These are phyloP conservation scores for Caerostris extrusa DNA, from an alignment of 1,140 invertebrate genomes.

Conservation along the genomic window DNA sequence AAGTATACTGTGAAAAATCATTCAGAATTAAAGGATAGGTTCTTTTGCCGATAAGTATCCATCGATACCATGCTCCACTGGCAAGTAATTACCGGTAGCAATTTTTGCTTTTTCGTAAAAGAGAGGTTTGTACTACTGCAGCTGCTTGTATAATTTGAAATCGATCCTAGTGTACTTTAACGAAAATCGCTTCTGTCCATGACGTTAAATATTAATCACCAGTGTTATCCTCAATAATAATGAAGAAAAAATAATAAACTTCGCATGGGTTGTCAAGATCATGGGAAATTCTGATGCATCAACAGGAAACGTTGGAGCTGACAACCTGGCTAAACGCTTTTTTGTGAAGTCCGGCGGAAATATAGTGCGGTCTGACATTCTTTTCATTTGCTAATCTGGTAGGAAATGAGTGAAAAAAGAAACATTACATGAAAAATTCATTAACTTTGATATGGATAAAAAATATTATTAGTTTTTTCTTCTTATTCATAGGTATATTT, in stretches of 20 bases:
- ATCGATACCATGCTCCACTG: slow-evolving; percentile 18
- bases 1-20: not conserved
- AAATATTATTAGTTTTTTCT: too few relatives aligned
- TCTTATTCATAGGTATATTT: too few relatives aligned
- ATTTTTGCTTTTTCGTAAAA: not conserved
- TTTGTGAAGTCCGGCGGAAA: not conserved
- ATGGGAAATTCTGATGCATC: not conserved
- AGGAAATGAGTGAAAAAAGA: not conserved
- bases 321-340: not conserved
- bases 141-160: slow-evolving; percentile 30
- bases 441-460: too few relatives aligned
- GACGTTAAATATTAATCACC: slow-evolving; percentile 34
- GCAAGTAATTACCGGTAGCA: slow-evolving; percentile 4
- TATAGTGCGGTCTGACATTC: not conserved
- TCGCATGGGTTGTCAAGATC: not conserved
- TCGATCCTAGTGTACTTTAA: slow-evolving; percentile 7
- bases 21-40: not conserved
- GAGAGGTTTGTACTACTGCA: not conserved
- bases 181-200: not conserved
- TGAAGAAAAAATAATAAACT: not conserved
- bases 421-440: too few relatives aligned
- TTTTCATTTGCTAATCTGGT: not conserved
- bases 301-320: not conserved
- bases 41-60: slow-evolving; percentile 1
- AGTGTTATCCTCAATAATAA: not conserved